A percentile compares a stretch with the other conserved stretches of the same genome.
phyloP scores from a whole-genome alignment of 1,140 invertebrate species.

The Drosophila kurseongensis region DNA sequence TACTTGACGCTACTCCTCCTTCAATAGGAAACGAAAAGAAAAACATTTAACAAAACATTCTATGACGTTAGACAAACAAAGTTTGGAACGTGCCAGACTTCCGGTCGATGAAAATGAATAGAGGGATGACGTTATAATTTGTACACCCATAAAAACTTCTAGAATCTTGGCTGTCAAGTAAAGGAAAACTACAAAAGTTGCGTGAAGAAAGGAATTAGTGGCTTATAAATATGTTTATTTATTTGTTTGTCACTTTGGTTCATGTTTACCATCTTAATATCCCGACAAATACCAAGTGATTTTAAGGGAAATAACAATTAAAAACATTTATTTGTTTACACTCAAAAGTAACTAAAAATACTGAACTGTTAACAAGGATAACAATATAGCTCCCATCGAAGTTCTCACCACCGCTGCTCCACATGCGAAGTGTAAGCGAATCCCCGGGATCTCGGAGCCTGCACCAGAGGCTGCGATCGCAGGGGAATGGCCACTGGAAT shows the following conservation, averaged over 20 bases:
- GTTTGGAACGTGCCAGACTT: constrained; percentile 42
- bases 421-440: constrained; percentile 64
- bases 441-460: constrained; percentile 32
- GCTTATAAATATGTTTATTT: background rate
- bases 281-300: background rate
- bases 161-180: constrained; percentile 1
- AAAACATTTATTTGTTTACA: constrained; percentile 14
- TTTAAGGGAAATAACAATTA: constrained; percentile 20
- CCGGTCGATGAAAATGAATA: constrained; percentile 27
- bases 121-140: constrained; percentile 41
- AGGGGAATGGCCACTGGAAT: constrained; percentile 67
- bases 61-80: constrained; percentile 48
- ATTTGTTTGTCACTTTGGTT: background rate
- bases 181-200: no score
- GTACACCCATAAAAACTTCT: constrained; percentile 1
- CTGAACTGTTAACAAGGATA: constrained; percentile 40
- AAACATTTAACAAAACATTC: constrained; percentile 43
- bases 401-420: constrained; percentile 66
- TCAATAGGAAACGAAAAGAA: constrained; percentile 21
- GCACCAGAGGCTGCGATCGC: constrained; percentile 56
- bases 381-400: background rate
- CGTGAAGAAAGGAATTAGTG: background rate
- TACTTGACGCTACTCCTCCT: constrained; percentile 5
- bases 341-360: constrained; percentile 40
- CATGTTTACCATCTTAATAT: background rate